A percentile compares a stretch with the other conserved stretches of the same genome.
Conservation (phyloP, 2,113 vertebrate species). For the Chloropsis cyanopogon region DNA sequence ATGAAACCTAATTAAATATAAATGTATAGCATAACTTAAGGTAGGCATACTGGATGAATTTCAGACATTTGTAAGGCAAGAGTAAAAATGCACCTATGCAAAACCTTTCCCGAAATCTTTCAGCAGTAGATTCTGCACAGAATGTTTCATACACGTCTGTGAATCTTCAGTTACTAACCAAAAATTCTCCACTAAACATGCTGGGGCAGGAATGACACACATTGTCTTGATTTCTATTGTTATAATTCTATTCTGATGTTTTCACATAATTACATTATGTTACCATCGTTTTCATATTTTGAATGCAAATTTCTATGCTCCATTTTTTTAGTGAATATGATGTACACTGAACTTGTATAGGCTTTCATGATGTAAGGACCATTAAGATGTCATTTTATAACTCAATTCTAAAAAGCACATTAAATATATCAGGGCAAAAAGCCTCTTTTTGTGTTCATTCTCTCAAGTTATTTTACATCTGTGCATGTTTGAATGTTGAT, state of each 20-base stretch:
- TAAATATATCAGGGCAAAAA: background rate
- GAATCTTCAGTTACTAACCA: background rate
- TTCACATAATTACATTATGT: background rate
- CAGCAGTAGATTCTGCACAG: background rate
- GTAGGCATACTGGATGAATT: background rate
- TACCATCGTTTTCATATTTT: background rate
- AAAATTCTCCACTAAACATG: background rate
- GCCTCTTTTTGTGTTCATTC: background rate
- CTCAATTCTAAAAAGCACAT: background rate
- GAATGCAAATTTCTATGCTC: background rate
- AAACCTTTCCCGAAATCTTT: background rate
- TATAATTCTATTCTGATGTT: background rate
- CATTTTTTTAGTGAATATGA: background rate
- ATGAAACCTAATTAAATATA: background rate
- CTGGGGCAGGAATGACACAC: background rate
- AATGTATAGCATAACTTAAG: background rate
- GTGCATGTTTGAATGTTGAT: background rate
- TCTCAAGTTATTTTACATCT: background rate
- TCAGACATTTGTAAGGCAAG: background rate
- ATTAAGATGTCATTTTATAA: background rate
- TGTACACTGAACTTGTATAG: background rate
- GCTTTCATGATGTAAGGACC: background rate
- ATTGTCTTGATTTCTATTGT: background rate
- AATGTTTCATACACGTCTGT: background rate
- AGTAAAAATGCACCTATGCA: accelerated